These are phyloP conservation scores for Sebastolobus altivelis DNA, from an alignment of 2,797 vertebrate species.

Conservation along the genomic window DNA sequence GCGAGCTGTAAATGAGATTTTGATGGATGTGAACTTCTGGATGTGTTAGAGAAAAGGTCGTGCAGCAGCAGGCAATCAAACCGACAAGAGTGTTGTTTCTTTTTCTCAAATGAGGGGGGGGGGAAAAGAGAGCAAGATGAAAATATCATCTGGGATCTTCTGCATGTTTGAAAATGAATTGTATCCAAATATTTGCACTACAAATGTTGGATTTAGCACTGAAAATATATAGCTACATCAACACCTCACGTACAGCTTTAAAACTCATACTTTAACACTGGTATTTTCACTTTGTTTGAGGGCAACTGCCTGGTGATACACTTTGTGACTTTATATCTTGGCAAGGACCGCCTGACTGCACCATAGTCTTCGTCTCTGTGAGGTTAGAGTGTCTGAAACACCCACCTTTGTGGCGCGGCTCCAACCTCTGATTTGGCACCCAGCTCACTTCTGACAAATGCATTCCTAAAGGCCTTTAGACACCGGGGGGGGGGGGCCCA, in stretches of 20 bases:
- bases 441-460: slow-evolving; percentile 41
- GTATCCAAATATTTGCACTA: slow-evolving; percentile 27
- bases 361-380: not conserved
- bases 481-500: too few species aligned
- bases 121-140: not conserved
- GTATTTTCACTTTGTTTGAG: not conserved
- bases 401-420: not conserved
- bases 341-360: not conserved
- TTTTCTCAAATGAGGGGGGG: not conserved
- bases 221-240: not conserved
- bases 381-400: not conserved
- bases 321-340: not conserved
- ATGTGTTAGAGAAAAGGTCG: slow-evolving; percentile 68
- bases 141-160: not conserved
- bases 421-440: slow-evolving; percentile 16
- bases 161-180: not conserved
- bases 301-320: not conserved
- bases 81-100: slow-evolving; percentile 19
- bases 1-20: slow-evolving; percentile 68
- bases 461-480: slow-evolving; percentile 9
- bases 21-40: slow-evolving; percentile 70
- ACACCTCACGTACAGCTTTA: not conserved
- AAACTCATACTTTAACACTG: not conserved
- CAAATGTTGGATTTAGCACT: not conserved
- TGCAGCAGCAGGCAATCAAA: slow-evolving; percentile 64